Conservation (phyloP, 2,888 invertebrate genomes). For the Conus canariensis region DNA sequence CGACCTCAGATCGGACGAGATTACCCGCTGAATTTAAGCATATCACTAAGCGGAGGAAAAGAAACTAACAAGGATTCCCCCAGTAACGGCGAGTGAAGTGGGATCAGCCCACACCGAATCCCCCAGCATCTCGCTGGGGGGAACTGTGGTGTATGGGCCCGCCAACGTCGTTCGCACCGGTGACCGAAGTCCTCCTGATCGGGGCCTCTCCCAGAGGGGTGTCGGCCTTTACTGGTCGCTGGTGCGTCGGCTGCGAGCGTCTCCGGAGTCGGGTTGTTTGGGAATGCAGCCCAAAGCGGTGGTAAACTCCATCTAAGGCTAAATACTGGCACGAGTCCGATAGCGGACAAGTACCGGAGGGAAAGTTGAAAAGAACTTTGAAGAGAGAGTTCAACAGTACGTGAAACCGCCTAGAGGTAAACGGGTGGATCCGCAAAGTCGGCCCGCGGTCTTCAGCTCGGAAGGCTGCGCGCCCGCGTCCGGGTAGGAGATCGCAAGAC, state of each 20-base stretch:
- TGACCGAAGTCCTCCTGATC: slow-evolving; percentile 70
- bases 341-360: slow-evolving; percentile 86
- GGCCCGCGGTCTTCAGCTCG: slow-evolving; percentile 36
- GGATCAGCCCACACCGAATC: slow-evolving; percentile 84
- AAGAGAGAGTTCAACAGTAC: slow-evolving; percentile 84
- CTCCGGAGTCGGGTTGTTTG: slow-evolving; percentile 81
- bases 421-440: slow-evolving; percentile 68
- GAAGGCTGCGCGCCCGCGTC: neutral
- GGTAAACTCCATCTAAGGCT: slow-evolving; percentile 82
- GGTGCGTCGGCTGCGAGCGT: too few relatives aligned
- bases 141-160: slow-evolving; percentile 82
- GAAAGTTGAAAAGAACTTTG: slow-evolving; percentile 85
- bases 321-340: slow-evolving; percentile 85
- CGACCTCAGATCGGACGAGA: slow-evolving; percentile 85
- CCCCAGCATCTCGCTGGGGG: slow-evolving; percentile 70
- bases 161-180: slow-evolving; percentile 50
- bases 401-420: slow-evolving; percentile 81
- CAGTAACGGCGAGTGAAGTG: slow-evolving; percentile 84
- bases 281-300: slow-evolving; percentile 83
- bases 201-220: slow-evolving; percentile 77
- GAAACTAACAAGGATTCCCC: too few relatives aligned
- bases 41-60: too few relatives aligned
- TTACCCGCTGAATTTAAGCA: too few relatives aligned
- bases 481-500: slow-evolving; percentile 8
- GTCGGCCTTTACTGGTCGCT: slow-evolving; percentile 75